Evolutionary conservation across 2,888 invertebrate species (phyloP), one percentile per base, ranked within the genome.

Genomic region (Amaurobius ferox): DNA sequence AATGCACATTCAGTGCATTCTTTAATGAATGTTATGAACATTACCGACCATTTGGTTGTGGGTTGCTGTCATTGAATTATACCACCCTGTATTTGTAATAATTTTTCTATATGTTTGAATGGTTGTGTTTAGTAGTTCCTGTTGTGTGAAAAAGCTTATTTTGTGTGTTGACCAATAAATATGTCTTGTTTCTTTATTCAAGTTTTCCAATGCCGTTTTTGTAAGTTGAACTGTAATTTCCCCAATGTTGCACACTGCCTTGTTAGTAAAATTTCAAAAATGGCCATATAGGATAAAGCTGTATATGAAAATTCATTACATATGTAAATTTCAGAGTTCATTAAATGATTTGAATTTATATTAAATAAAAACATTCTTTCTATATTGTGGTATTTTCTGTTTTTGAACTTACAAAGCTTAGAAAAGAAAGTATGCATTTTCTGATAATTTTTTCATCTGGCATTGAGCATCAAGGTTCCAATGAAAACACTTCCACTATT

Each of bases 341-440:
- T 68, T 62, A 71, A 64, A 26, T 28, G 40, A 85, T 77, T 85
- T 85, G 83, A 72, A 71, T 85, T 80, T 80, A 83, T 83, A 85
- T 77, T 77, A 66, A 85, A 81, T 70, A 77, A 67, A 66, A 71
- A 28, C 39, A 44, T 71, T n/a, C 73, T 80, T 80, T 68, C 61
- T 74, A 80, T 19, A n/a, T n/a, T n/a, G n/a, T n/a, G n/a, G n/a
- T n/a, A n/a, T n/a, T n/a, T n/a, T n/a, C n/a, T n/a, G n/a, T n/a
- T n/a, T n/a, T n/a, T n/a, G n/a, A n/a, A n/a, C n/a, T n/a, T n/a
- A n/a, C n/a, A n/a, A n/a, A n/a, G n/a, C n/a, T n/a, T n/a, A n/a
- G n/a, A n/a, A n/a, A n/a, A n/a, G n/a, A n/a, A n/a, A n/a, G n/a
- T n/a, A n/a, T n/a, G n/a, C n/a, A n/a, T n/a, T n/a, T n/a, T n/a